Conservation (phyloP, 2,113 vertebrate species). For the Lota lota region DNA sequence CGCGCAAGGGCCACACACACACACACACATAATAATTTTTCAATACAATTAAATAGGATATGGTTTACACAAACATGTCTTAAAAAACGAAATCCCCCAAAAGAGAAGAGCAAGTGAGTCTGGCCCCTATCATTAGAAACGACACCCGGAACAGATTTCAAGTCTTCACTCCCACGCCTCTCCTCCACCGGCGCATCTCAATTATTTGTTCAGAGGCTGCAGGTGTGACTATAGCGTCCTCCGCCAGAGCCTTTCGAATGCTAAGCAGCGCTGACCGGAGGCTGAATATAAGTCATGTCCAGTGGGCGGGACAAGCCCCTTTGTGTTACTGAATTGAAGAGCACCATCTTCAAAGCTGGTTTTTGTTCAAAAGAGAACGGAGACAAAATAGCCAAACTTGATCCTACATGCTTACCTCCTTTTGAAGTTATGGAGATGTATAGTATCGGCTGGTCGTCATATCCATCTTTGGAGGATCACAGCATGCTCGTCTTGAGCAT, state of each 20-base stretch:
- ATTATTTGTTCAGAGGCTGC: slow-evolving; percentile 87
- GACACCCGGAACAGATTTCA: slow-evolving; percentile 70
- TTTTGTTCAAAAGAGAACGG: slow-evolving; percentile 79
- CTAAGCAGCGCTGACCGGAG: slow-evolving; percentile 79
- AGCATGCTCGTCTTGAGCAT: slow-evolving; percentile 7
- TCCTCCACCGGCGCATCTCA: slow-evolving; percentile 78
- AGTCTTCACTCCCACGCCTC: slow-evolving; percentile 74
- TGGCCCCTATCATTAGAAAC: slow-evolving; percentile 44
- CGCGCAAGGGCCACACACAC: background rate
- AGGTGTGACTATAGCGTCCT: slow-evolving; percentile 79
- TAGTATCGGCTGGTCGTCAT: slow-evolving; percentile 16
- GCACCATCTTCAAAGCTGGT: slow-evolving; percentile 91
- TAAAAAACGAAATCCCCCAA: too few relatives aligned
- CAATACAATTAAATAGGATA: too few relatives aligned
- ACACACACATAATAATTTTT: too few relatives aligned
- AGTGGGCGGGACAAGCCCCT: slow-evolving; percentile 62
- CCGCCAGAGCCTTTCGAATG: slow-evolving; percentile 88
- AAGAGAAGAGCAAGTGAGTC: too few relatives aligned
- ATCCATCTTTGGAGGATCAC: slow-evolving; percentile 32
- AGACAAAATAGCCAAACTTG: slow-evolving; percentile 83
- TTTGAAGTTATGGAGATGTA: slow-evolving; percentile 88
- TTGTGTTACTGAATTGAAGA: slow-evolving; percentile 75
- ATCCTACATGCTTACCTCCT: slow-evolving; percentile 74
- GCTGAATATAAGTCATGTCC: slow-evolving; percentile 67
- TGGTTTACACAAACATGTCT: too few relatives aligned